A percentile compares a stretch with the other conserved stretches of the same genome.
Evolutionary conservation across 2,797 vertebrate species (phyloP).

Genomic region (Hapalemur alaotrensis): DNA sequence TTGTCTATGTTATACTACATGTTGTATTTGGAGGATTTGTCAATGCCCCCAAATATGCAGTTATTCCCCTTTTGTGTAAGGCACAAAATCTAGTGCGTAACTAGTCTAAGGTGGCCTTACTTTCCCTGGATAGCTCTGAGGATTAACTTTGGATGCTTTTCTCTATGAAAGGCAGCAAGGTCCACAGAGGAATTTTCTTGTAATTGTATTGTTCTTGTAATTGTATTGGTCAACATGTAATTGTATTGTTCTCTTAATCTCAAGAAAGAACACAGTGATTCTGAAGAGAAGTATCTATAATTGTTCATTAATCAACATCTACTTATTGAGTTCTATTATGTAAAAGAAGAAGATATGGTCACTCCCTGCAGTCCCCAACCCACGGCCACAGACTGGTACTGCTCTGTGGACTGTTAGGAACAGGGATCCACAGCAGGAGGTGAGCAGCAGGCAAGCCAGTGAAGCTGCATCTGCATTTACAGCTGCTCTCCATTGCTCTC

Average conservation of each 20-base stretch:
- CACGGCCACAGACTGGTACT: too few species aligned
- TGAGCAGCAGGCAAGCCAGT: too few species aligned
- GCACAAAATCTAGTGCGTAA: not conserved
- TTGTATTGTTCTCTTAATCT: not conserved
- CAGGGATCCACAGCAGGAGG: too few species aligned
- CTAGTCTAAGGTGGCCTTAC: not conserved
- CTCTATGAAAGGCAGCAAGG: not conserved
- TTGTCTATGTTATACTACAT: not conserved
- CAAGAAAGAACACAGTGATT: not conserved
- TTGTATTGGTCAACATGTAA: not conserved
- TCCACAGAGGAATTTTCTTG: not conserved
- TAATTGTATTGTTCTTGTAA: not conserved
- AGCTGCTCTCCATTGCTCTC: too few species aligned
- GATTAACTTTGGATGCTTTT: not conserved
- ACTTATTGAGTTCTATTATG: not conserved
- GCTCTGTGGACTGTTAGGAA: too few species aligned
- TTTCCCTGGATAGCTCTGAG: not conserved
- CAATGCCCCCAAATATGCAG: not conserved
- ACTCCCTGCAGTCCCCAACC: not conserved
- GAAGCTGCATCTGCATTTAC: too few species aligned
- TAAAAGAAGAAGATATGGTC: not conserved
- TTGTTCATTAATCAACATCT: not conserved
- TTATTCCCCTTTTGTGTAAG: not conserved
- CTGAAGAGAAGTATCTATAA: not conserved
- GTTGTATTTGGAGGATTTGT: not conserved